Evolutionary conservation across 2,113 vertebrate species (phyloP).

Genomic region (Brachyhypopomus gauderio): DNA sequence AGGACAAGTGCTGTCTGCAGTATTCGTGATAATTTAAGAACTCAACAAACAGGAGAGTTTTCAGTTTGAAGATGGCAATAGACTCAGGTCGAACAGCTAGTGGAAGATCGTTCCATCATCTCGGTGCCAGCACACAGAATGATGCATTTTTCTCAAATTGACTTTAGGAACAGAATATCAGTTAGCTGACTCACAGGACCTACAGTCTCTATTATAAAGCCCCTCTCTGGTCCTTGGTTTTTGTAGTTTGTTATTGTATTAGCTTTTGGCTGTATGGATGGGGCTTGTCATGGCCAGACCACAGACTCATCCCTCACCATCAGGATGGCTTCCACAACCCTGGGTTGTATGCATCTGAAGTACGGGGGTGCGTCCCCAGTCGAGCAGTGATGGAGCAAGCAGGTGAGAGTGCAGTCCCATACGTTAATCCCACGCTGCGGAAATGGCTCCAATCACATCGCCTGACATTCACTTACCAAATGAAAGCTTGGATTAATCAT

Average conservation of each 20-base stretch:
- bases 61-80: too few species aligned
- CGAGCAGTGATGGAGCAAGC: not conserved
- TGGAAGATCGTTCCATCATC: too few species aligned
- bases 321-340: not conserved
- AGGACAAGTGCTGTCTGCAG: too few species aligned
- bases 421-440: slow-evolving; percentile 36
- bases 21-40: too few species aligned
- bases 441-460: slow-evolving; percentile 42
- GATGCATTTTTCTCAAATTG: too few species aligned
- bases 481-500: slow-evolving; percentile 22
- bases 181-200: too few species aligned
- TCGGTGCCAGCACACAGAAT: too few species aligned
- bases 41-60: too few species aligned
- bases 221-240: not conserved
- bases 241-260: not conserved
- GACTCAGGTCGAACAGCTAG: too few species aligned
- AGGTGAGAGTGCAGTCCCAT: not conserved
- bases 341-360: not conserved
- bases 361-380: not conserved
- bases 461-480: slow-evolving; percentile 25
- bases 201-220: not conserved
- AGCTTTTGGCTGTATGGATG: not conserved
- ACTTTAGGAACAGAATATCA: too few species aligned
- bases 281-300: not conserved
- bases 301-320: not conserved